These are phyloP conservation scores for Chaetura pelagica DNA, from an alignment of 2,113 vertebrate genomes.

Conservation along the genomic window DNA sequence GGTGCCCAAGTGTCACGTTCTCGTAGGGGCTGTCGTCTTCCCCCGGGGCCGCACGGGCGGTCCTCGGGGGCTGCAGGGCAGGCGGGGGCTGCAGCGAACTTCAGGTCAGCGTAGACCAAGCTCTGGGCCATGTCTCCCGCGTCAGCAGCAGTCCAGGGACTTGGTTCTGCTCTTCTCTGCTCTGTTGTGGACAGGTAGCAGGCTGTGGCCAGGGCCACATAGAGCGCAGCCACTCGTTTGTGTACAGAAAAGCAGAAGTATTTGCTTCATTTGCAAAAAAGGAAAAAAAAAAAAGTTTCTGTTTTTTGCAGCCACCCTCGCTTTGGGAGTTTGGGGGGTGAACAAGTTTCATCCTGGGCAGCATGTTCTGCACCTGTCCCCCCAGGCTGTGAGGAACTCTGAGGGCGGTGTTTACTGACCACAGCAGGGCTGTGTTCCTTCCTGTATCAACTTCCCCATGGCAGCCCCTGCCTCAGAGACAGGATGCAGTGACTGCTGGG, in stretches of 20 bases:
- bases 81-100: background rate
- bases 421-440: background rate
- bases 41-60: no score
- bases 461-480: background rate
- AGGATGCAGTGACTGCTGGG: no score
- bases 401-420: rapidly evolving
- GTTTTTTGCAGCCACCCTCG: rapidly evolving
- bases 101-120: background rate
- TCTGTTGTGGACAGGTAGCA: rapidly evolving
- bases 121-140: background rate
- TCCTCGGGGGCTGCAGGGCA: rapidly evolving
- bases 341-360: background rate
- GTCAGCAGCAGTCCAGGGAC: background rate
- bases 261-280: background rate
- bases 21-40: background rate
- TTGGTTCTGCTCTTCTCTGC: rapidly evolving
- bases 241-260: conserved; percentile 22
- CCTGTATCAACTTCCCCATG: background rate
- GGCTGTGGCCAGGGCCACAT: background rate
- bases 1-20: background rate
- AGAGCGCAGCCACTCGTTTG: background rate
- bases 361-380: rapidly evolving
- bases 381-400: background rate
- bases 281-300: background rate
- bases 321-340: rapidly evolving